Conservation (phyloP, 2,797 vertebrate genomes). For the Hirundo rustica region DNA sequence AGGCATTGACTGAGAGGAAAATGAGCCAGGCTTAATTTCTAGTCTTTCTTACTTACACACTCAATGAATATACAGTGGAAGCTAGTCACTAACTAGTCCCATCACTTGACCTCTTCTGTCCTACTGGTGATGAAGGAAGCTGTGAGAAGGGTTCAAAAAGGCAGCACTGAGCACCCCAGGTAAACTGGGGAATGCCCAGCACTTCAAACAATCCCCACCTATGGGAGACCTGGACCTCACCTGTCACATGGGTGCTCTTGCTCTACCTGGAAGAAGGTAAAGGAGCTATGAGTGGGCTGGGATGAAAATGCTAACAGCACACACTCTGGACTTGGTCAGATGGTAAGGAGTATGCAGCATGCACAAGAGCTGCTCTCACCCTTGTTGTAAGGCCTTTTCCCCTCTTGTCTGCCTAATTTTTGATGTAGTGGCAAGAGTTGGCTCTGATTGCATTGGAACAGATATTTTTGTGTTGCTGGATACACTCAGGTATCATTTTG, state of each 20-base stretch:
- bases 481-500: not conserved
- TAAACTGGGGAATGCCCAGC: not conserved
- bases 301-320: not conserved
- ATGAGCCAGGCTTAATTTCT: not conserved
- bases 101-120: not conserved
- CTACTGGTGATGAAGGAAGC: not conserved
- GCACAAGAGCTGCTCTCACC: not conserved
- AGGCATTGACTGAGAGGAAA: not conserved
- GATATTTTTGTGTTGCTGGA: not conserved
- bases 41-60: not conserved
- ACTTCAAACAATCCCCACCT: not conserved
- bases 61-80: not conserved
- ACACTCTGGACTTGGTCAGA: not conserved
- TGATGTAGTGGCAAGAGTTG: not conserved
- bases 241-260: not conserved
- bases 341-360: not conserved
- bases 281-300: not conserved
- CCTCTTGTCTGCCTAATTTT: not conserved
- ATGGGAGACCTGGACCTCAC: not conserved
- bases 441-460: not conserved
- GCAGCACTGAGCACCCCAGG: not conserved
- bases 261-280: not conserved
- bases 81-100: not conserved
- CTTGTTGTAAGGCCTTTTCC: not conserved
- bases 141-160: not conserved